Evolutionary conservation across 2,113 vertebrate species (phyloP), one percentile per base, ranked within the genome.

Genomic region (Protobothrops flavoviridis): DNA sequence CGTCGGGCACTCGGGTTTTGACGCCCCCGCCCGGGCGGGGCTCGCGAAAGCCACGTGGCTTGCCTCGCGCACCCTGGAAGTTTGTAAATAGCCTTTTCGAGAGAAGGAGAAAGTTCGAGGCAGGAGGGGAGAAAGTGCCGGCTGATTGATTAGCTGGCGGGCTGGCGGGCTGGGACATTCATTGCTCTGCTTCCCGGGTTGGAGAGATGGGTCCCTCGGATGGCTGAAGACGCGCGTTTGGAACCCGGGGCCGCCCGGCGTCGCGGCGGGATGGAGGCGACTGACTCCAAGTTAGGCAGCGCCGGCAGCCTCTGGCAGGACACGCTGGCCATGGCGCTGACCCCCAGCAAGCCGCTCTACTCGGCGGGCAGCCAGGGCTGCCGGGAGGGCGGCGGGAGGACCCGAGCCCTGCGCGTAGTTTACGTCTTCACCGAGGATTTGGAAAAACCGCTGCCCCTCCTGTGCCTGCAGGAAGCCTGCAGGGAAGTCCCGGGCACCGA

Each of bases 261-360:
- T 85, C 94, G 7, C 69, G 23, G 20, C 69, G 4, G 86, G 3
- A 50, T 24, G 0, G n/a, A 23, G 39, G 87, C 21, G 15, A 59
- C 95, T 45, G 94, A 97, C 0, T 50, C 87, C 96, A 93, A 95
- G 97, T 0, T 95, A 3, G 97, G 94, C 29, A 7, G 90, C 29
- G 90, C 87, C 9, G 98, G 98, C 88, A 99, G 98, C 96, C 97
- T 98, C 92, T 99, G 99, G 98, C 98, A 99, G 97, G 98, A 99
- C 96, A 61, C 98, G 0, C 29, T 98, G 96, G 98, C 96, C 0
- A 96, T 98, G 17, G 98, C 98, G 12, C 91, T 98, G 86, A 97
- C 97, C 69, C 90, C 94, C 64, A 90, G 95, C 39, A 89, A 93
- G 29, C 24, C 97, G 2, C 29, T 96, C 92, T 95, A 96, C 0